Percentiles rank a stretch among this genome's conserved stretches.
These are phyloP conservation scores for Hemibagrus guttatus DNA, from an alignment of 2,797 vertebrate species.

Conservation along the genomic window DNA sequence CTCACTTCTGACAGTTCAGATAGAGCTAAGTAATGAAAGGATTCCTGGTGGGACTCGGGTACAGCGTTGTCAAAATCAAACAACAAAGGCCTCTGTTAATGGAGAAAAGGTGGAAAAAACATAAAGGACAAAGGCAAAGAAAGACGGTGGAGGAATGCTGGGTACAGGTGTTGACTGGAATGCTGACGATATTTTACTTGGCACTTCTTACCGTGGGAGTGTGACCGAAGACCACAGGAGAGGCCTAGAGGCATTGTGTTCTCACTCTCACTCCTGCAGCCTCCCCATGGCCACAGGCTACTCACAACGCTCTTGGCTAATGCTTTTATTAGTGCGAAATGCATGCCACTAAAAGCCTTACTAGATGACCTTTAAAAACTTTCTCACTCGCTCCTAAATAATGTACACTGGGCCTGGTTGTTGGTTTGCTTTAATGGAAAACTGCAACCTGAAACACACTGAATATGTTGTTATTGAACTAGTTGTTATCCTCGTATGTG, in stretches of 20 bases:
- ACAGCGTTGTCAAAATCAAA: conserved; percentile 58
- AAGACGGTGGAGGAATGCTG: conserved; percentile 44
- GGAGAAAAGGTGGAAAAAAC: conserved; percentile 61
- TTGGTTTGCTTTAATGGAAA: not conserved
- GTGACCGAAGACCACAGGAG: conserved; percentile 57
- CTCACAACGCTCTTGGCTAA: conserved; percentile 46
- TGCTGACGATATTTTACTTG: conserved; percentile 60
- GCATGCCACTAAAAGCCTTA: conserved; percentile 48
- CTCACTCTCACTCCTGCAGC: conserved; percentile 46
- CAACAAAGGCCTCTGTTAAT: conserved; percentile 66
- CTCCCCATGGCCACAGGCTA: conserved; percentile 47
- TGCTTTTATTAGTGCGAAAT: conserved; percentile 50
- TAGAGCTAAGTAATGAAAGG: conserved; percentile 75
- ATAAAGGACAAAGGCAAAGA: conserved; percentile 42
- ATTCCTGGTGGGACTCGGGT: conserved; percentile 71
- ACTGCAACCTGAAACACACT: not conserved
- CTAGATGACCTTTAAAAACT: conserved; percentile 38
- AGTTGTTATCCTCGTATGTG: not conserved
- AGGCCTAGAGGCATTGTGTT: conserved; percentile 58
- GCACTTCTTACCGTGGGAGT: conserved; percentile 54
- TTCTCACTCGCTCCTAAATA: conserved; percentile 15
- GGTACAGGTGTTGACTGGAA: conserved; percentile 63
- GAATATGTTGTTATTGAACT: not conserved
- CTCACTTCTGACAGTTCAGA: conserved; percentile 78
- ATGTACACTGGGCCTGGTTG: not conserved